Conservation (phyloP, 2,888 invertebrate genomes). For the Stegana nigrithorax region DNA sequence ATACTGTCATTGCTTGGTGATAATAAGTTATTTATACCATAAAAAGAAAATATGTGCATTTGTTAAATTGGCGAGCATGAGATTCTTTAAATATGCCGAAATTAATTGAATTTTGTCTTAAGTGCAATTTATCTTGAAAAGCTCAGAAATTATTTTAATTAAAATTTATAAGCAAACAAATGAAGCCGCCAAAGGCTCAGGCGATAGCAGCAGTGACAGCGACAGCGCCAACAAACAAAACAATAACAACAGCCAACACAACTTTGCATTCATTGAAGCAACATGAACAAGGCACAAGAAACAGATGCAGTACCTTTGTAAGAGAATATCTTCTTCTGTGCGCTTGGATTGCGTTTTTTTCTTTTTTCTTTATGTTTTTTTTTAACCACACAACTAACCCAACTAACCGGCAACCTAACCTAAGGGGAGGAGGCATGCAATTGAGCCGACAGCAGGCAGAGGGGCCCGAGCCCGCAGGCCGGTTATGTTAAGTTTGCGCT, state of each 20-base stretch:
- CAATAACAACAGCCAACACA: background rate
- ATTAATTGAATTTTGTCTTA: conserved; percentile 9
- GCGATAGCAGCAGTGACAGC: background rate
- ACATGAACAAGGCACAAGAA: too few species aligned
- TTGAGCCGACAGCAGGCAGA: background rate
- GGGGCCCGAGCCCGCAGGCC: background rate
- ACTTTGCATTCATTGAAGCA: background rate
- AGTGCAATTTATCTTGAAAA: conserved; percentile 9
- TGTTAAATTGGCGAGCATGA: too few species aligned
- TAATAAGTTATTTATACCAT: too few species aligned
- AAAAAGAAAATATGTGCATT: too few species aligned
- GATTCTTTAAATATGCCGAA: conserved; percentile 3
- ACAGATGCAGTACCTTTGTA: too few species aligned
- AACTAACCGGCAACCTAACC: background rate
- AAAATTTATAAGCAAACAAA: conserved; percentile 16
- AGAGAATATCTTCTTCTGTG: too few species aligned
- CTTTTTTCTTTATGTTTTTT: too few species aligned
- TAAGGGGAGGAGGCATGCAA: background rate
- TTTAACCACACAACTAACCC: background rate
- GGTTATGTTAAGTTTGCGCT: too few species aligned
- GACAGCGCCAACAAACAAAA: background rate
- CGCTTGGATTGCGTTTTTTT: too few species aligned
- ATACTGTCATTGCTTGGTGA: too few species aligned
- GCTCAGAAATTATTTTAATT: conserved; percentile 20
- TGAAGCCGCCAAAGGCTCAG: background rate